Base-by-base conservation (phyloP, 2,888 invertebrate species). In the Blastobasis adustella region DNA sequence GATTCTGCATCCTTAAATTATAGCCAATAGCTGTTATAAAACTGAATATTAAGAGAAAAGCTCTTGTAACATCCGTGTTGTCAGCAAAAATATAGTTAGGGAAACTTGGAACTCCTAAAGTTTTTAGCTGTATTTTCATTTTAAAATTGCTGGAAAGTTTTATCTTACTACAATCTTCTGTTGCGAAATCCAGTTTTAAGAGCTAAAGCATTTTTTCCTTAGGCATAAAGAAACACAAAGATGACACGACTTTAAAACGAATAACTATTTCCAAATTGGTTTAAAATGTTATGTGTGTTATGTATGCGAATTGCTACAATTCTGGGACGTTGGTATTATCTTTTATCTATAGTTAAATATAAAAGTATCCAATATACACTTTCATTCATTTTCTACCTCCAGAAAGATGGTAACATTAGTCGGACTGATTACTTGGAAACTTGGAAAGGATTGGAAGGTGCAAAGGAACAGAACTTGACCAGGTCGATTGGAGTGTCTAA, bases 401-500 rank as follows among this genome's bases (percentile, higher is more conserved):
- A 85, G 84, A 73, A 72, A 70, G 67, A 79, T 47, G 80, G 78
- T 36, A 68, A 85, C 10, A 86, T 87, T 58, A 91, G 92, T 58
- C 90, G 92, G 59, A 91, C 92, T 0, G 95, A 96, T 78, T 96
- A 93, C 69, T 63, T 95, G 44, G 95, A 93, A 55, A 94, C 94
- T 0, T 95, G 94, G 92, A 91, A 92, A 73, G 95, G 91, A 4
- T 91, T 97, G 93, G 96, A 97, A 72, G 90, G 92, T 50, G 90
- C 93, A 9, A 90, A 91, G 50, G 86, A 91, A 49, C 80, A 89
- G 55, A 95, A 95, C 4, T 79, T 95, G 3, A 91, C 92, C 0
- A 93, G 90, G 66, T 93, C 94, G 48, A 94, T 97, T 68, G 97
- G 97, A 1, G 84, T 97, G 8, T 96, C 95, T 10, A 97, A 97